Evolutionary conservation across 2,888 invertebrate genomes (phyloP).

Genomic region (Dolichopus griseipennis): DNA sequence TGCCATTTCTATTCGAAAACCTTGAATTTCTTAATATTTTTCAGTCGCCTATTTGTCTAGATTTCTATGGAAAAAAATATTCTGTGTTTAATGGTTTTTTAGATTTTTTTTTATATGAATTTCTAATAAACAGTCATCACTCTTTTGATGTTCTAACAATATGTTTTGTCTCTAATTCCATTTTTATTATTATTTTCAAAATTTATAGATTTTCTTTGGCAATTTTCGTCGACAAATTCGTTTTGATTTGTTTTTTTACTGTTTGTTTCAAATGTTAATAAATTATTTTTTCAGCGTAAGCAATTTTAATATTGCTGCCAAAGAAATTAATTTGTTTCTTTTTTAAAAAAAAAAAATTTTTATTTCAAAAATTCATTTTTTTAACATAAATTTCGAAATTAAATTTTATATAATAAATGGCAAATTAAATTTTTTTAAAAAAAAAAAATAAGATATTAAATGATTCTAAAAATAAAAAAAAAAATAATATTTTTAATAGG

Average conservation of each 20-base stretch:
- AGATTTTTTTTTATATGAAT: no score
- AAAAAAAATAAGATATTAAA: no score
- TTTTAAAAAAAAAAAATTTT: no score
- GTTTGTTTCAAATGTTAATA: background rate
- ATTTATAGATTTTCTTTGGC: background rate
- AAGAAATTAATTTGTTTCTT: background rate
- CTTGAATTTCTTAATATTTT: background rate
- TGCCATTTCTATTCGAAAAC: background rate
- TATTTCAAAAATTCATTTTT: no score
- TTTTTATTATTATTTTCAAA: background rate
- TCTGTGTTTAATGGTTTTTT: no score
- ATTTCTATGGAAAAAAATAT: background rate
- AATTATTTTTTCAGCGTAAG: slow-evolving; percentile 1
- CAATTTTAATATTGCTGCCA: background rate
- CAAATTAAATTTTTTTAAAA: no score
- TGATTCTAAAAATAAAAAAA: no score
- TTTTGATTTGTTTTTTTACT: background rate
- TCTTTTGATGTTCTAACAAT: background rate
- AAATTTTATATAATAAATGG: no score
- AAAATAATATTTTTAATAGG: no score
- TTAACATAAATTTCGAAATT: no score
- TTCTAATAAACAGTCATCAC: no score
- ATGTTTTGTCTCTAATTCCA: background rate
- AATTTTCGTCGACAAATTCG: background rate
- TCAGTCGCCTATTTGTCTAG: background rate